Evolutionary conservation across 2,888 invertebrate genomes (phyloP), one percentile per base, ranked within the genome.

Genomic region (Agrochola macilenta): DNA sequence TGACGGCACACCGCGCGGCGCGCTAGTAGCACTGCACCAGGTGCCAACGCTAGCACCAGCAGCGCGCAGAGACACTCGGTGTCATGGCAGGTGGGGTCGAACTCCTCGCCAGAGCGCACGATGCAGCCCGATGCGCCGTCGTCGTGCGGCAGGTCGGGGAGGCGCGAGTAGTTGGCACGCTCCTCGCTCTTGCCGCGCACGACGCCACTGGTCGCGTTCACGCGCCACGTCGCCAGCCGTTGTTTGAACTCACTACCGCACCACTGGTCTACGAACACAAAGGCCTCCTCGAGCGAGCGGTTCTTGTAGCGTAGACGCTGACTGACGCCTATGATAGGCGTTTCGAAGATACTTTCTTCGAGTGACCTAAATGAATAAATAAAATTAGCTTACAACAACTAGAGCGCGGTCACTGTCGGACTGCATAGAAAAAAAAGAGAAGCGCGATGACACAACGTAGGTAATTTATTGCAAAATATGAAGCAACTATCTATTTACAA

Each of bases 1-100:
- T 89, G 75, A 81, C 87, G 60, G 86, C 88, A 82, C 82, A 90
- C 63, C 80, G 82, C 30, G 23, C 74, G 74, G 35, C 72, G 66
- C 30, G n/a, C 89, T 86, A 79, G n/a, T 9, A 80, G 39, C 60
- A 86, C 72, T 78, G 43, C 64, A 8, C 52, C 52, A 89, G 87
- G 49, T 68, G 69, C 14, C 86, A 98, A 98, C 69, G 91, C 93
- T 23, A 91, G 88, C 39, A 82, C n/a, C 95, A 96, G 81, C 95
- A 78, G 94, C 9, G 91, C 71, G n/a, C 54, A 30, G 65, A 23
- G 43, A 65, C 76, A 74, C 12, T 8, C 12, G 2, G 0, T 83
- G 1, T 97, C 97, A 70, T 98, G 94, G 98, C 98, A 98, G 0
- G 91, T 91, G 30, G 98, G 97, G 2, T 93, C 91, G 30, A 97